A percentile compares a stretch with the other conserved stretches of the same genome.
These are phyloP conservation scores for Pentamera pediparva DNA, from an alignment of 53 echinoderm and acorn worm species.

Conservation along the genomic window DNA sequence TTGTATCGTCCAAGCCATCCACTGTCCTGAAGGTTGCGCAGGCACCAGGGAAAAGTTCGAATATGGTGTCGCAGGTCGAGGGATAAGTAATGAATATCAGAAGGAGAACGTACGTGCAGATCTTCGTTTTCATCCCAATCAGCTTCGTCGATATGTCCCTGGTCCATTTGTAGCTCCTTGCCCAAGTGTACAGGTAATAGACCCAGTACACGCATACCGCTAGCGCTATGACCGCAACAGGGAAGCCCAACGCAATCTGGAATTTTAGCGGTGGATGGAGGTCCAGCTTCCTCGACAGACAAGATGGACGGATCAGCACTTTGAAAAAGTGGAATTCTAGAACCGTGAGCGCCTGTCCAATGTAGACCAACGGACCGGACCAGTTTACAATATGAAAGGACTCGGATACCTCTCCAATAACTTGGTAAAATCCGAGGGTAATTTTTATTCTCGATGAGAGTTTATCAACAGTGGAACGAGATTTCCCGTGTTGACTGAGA, in stretches of 20 bases:
- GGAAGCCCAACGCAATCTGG: not conserved
- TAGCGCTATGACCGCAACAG: not conserved
- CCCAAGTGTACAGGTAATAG: no score
- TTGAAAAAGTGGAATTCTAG: not conserved
- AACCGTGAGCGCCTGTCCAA: not conserved
- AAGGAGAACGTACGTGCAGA: not conserved
- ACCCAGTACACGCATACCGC: no score
- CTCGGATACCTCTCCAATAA: not conserved
- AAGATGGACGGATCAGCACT: not conserved
- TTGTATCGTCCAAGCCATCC: not conserved
- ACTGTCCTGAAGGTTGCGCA: not conserved
- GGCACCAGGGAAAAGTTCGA: not conserved
- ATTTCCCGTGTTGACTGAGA: no score
- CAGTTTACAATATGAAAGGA: not conserved
- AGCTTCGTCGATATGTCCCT: no score
- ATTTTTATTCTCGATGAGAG: no score
- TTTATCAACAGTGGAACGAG: no score
- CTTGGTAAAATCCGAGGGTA: no score
- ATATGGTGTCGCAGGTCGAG: not conserved
- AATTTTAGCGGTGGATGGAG: not conserved
- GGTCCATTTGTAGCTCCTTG: no score
- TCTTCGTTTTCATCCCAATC: no score
- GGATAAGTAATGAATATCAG: conserved; percentile 11
- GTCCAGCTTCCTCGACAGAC: not conserved
- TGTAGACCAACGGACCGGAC: not conserved